Percentiles rank a stretch among this genome's conserved stretches.
Evolutionary conservation across 2,888 invertebrate species (phyloP).

Genomic region (Rhyacophila evoluta): DNA sequence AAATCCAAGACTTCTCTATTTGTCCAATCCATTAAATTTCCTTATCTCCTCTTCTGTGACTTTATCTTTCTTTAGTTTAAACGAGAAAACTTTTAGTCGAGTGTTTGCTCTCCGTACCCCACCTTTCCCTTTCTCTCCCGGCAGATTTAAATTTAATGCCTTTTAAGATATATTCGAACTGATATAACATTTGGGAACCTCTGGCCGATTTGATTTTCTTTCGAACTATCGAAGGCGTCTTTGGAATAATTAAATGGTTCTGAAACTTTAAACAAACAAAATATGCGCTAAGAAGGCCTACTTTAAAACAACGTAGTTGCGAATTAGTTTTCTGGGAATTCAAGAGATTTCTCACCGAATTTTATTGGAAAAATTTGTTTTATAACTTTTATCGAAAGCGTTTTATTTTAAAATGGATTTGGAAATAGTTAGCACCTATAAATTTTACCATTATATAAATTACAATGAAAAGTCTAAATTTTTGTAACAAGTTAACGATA

Average conservation of each 20-base stretch:
- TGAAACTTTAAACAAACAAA: not conserved
- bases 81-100: not conserved
- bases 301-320: too few relatives aligned
- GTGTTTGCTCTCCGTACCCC: slow-evolving; percentile 1
- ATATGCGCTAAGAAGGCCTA: too few relatives aligned
- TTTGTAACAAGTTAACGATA: too few relatives aligned
- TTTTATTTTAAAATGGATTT: too few relatives aligned
- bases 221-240: not conserved
- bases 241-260: not conserved
- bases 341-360: too few relatives aligned
- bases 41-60: not conserved
- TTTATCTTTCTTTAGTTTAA: not conserved
- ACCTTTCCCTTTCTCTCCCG: not conserved
- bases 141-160: slow-evolving; percentile 9
- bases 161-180: slow-evolving; percentile 8
- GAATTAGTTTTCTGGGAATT: too few relatives aligned
- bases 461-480: too few relatives aligned
- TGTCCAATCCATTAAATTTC: slow-evolving; percentile 12
- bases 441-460: too few relatives aligned
- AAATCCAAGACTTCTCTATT: not conserved
- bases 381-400: too few relatives aligned
- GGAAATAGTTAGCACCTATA: too few relatives aligned
- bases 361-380: too few relatives aligned
- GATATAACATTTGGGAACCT: not conserved
- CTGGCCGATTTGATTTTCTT: slow-evolving; percentile 7